Evolutionary conservation across 35 echinoderm and acorn worm species (phyloP), one percentile per base, ranked within the genome.

Genomic region (Apostichopus californicus): DNA sequence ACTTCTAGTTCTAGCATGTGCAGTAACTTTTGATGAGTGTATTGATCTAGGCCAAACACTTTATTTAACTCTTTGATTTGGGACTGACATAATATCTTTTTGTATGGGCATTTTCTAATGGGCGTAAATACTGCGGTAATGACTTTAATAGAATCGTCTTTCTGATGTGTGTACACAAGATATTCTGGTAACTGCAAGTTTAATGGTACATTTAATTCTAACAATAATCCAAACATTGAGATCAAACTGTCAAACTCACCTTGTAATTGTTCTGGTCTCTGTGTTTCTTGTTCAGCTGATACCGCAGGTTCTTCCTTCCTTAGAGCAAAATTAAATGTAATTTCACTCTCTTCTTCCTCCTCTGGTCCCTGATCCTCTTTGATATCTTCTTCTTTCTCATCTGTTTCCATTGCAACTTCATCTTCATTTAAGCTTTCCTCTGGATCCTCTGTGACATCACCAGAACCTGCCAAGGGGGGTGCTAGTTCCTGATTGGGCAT

Each of bases 251-350:
- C 71, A 17, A 21, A 75, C 21, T 75, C 71, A 17, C 71, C 71
- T 75, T 75, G 14, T 75, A 17, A 21, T 21, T 75, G 3, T 21
- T 75, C 71, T 75, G 0, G 71, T 3, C 34, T 46, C 34, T 46
- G 34, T 46, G 34, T 46, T 2, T 24, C 77, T 24, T 78, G 9
- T 61, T 61, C 58, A 46, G 34, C 34, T 46, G 34, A 46, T 46
- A 46, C 34, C 34, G 34, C 34, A 46, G 57, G 4, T 20, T 20
- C 34, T 58, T 87, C 86, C 10, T 87, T 25, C 11, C 86, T 57
- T 17, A 66, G 56, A 87, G 24, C 54, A 68, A 87, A 87, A 59
- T 87, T 87, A 25, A 87, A 87, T 20, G 86, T 87, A 52, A 87
- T 71, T 20, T 87, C 86, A 63, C 26, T 52, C 8, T 72, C 63